phyloP scores from a whole-genome alignment of 2,888 invertebrate species.

The Habrosyne pyritoides region DNA sequence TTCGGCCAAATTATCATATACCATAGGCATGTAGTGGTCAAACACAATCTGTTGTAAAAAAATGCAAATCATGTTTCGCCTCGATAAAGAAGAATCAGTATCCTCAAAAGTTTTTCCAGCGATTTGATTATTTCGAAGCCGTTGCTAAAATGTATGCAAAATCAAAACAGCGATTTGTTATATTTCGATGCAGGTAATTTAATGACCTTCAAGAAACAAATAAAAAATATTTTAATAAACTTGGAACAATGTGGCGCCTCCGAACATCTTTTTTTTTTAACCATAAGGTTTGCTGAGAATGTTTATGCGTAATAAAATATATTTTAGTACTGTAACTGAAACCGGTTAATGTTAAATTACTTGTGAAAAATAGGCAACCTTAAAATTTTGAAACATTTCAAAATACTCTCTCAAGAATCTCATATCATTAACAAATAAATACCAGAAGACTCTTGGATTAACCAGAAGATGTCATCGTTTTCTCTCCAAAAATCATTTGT shows the following conservation, averaged over 20 bases:
- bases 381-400: too few relatives aligned
- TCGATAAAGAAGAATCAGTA: neutral
- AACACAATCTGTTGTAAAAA: too few relatives aligned
- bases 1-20: too few relatives aligned
- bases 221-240: neutral
- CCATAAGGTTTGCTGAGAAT: neutral
- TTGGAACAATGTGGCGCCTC: slow-evolving; percentile 7
- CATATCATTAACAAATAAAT: too few relatives aligned
- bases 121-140: neutral
- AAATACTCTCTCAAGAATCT: too few relatives aligned
- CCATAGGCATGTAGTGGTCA: too few relatives aligned
- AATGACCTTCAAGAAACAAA: neutral
- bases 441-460: neutral
- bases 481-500: too few relatives aligned
- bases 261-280: neutral
- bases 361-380: too few relatives aligned
- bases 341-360: neutral
- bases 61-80: neutral
- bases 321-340: slow-evolving; percentile 6
- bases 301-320: slow-evolving; percentile 5
- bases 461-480: too few relatives aligned
- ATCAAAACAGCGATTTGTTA: neutral
- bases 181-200: neutral
- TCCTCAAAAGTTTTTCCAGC: neutral
- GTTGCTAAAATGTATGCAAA: neutral